Conservation (phyloP, 2,113 vertebrate species). For the Ailurus styani region DNA sequence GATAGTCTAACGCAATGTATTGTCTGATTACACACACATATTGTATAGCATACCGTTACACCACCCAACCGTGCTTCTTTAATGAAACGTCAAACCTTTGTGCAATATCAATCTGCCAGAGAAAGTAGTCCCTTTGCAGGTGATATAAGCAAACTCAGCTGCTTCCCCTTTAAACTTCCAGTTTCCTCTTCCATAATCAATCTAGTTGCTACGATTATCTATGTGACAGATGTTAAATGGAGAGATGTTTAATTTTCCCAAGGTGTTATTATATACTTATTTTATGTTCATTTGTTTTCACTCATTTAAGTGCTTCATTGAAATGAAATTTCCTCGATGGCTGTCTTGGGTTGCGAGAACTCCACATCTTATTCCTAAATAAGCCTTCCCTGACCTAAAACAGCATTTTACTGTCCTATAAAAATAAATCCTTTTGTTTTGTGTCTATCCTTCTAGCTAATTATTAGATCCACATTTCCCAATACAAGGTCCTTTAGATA, state of each 20-base stretch:
- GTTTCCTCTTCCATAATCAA: constrained; percentile 61
- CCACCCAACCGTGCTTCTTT: not conserved
- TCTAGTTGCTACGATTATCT: constrained; percentile 56
- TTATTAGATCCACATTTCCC: not conserved
- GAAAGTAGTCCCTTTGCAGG: constrained; percentile 70
- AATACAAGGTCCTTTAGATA: not conserved
- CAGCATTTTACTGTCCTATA: constrained; percentile 48
- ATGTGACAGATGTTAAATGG: constrained; percentile 73
- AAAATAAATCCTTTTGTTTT: constrained; percentile 48
- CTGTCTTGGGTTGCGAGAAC: constrained; percentile 65
- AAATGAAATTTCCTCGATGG: constrained; percentile 64
- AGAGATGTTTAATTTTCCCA: constrained; percentile 73
- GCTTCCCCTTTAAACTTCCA: constrained; percentile 51
- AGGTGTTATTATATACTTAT: constrained; percentile 77
- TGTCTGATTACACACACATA: not conserved
- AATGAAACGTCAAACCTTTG: constrained; percentile 50
- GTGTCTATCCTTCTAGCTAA: not conserved
- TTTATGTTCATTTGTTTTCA: constrained; percentile 74
- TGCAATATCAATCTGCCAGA: constrained; percentile 65
- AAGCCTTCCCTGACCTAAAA: constrained; percentile 62
- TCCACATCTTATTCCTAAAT: constrained; percentile 55
- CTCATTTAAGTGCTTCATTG: constrained; percentile 64
- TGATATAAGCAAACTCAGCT: constrained; percentile 68
- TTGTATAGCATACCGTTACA: not conserved
- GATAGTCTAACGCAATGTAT: not conserved